A percentile compares a stretch with the other conserved stretches of the same genome.
These are phyloP conservation scores for Ernsta delagoae DNA, from an alignment of 2,888 invertebrate genomes.

Conservation along the genomic window DNA sequence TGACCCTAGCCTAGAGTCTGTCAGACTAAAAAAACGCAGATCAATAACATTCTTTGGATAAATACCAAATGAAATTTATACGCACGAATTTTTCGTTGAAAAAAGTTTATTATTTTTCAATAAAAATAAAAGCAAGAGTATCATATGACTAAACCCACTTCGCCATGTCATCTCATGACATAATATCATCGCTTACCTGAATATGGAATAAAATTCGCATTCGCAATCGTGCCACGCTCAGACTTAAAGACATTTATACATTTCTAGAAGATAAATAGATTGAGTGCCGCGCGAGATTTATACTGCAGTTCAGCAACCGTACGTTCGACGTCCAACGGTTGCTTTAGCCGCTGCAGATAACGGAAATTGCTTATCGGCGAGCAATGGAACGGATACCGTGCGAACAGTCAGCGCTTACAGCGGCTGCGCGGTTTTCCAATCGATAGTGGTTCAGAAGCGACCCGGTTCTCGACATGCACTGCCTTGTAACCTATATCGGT, in stretches of 20 bases:
- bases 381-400: slow-evolving; percentile 31
- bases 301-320: slow-evolving; percentile 20
- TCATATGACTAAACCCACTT: not conserved
- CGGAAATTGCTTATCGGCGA: slow-evolving; percentile 32
- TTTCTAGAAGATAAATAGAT: slow-evolving; percentile 33
- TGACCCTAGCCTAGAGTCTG: not conserved
- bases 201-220: slow-evolving; percentile 27
- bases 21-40: not conserved
- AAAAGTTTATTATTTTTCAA: not conserved
- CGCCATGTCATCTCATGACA: slow-evolving; percentile 4
- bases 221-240: slow-evolving; percentile 15
- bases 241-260: slow-evolving; percentile 30
- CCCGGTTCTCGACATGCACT: slow-evolving; percentile 54
- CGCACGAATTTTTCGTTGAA: not conserved
- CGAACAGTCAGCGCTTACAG: slow-evolving; percentile 12
- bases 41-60: not conserved
- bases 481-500: slow-evolving; percentile 52
- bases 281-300: slow-evolving; percentile 13
- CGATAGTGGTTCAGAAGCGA: slow-evolving; percentile 44
- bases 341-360: slow-evolving; percentile 22
- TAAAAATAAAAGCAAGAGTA: not conserved
- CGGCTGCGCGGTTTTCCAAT: slow-evolving; percentile 31
- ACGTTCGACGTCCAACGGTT: slow-evolving; percentile 30
- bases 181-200: slow-evolving; percentile 27
- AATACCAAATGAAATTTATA: not conserved